Evolutionary conservation across 2,888 invertebrate species (phyloP), one percentile per base, ranked within the genome.

Genomic region (Clivina fossor): DNA sequence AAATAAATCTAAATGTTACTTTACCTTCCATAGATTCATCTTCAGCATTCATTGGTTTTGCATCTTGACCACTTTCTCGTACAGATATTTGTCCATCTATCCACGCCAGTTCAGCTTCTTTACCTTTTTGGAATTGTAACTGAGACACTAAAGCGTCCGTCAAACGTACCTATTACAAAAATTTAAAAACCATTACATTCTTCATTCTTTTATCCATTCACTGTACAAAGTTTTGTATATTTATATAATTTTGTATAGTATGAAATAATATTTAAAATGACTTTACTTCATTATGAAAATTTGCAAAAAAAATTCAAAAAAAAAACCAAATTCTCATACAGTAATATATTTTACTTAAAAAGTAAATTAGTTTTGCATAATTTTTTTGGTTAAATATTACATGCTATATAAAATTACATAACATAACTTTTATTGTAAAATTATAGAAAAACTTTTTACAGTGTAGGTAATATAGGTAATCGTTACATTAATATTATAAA

Each of bases 21-120:
- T 65, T 68, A 73, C 74, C 69, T 64, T 75, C 74, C 73, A 73
- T 74, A 7, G 68, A 74, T 62, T 78, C 76, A 60, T 77, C 74
- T 26, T 71, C 73, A 26, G 71, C 65, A 30, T 73, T 74, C 55
- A 75, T 64, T 19, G 76, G 71, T 63, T 74, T 75, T 1, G 76
- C 75, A 62, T 84, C 82, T 43, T 80, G 76, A 61, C 84, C 82
- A 40, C 83, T 77, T 40, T 83, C 81, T 0, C 83, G 75, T 11
- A 82, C 76, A 8, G 82, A 80, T 55, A 92, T 83, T 63, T 84
- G 78, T 0, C 91, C 93, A 69, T 93, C 88, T 8, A 99, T 79
- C 97, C 97, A 99, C 0, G 97, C 93, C n/a, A 99, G 83, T 73
- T 98, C 97, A 0, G 92, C 87, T 62, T 88, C 88, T 38, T 85